Evolutionary conservation across 92 coral and sea anemone genomes (phyloP).

Genomic region (Porites rus): DNA sequence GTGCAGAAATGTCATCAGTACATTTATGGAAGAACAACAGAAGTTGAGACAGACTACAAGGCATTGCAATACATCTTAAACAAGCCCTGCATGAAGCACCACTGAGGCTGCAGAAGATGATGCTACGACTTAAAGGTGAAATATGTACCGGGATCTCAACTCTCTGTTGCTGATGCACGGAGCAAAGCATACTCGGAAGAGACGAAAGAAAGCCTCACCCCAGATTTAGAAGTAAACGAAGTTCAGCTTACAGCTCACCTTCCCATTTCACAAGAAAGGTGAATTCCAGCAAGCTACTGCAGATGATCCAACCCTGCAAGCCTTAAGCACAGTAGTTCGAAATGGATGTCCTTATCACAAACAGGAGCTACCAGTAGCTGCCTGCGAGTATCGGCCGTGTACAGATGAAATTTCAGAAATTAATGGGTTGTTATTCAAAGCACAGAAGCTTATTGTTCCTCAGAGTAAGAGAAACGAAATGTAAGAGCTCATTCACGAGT

Average conservation of each 20-base stretch:
- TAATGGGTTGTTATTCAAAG: no score
- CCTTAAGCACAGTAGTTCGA: background rate
- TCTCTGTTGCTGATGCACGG: slow-evolving; percentile 17
- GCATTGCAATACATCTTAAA: slow-evolving; percentile 45
- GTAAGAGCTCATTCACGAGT: slow-evolving; percentile 30
- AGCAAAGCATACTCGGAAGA: background rate
- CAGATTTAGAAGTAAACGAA: slow-evolving; percentile 53
- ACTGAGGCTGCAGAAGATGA: slow-evolving; percentile 12
- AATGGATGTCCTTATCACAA: slow-evolving; percentile 39
- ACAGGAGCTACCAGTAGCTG: background rate
- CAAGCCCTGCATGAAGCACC: slow-evolving; percentile 51
- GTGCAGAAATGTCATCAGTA: slow-evolving; percentile 30
- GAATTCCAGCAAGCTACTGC: background rate
- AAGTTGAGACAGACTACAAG: slow-evolving; percentile 52
- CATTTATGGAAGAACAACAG: slow-evolving; percentile 29
- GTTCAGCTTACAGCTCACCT: slow-evolving; percentile 38
- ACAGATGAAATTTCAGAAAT: no score
- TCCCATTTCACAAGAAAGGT: slow-evolving; percentile 39
- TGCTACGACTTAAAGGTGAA: slow-evolving; percentile 21
- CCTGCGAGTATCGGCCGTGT: background rate
- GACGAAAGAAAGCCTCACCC: background rate
- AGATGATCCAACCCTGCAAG: slow-evolving; percentile 28
- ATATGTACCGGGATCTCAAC: slow-evolving; percentile 8
- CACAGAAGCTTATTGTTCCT: slow-evolving; percentile 23
- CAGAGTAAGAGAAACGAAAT: slow-evolving; percentile 15